phyloP scores from a whole-genome alignment of 2,888 invertebrate species.

The Alitta virens region DNA sequence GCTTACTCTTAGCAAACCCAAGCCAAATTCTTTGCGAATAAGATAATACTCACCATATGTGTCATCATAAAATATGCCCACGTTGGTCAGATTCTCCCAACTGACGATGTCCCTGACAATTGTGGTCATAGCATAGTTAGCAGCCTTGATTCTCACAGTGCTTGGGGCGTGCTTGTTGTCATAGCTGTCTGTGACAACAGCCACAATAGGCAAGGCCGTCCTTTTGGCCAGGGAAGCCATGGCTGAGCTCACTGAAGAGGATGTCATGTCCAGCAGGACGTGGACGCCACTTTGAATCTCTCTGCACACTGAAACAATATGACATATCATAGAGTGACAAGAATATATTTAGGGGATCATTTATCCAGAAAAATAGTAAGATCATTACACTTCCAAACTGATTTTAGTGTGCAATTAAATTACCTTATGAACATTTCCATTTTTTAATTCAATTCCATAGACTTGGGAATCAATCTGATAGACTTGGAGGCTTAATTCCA shows the following conservation, averaged over 20 bases:
- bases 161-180: conserved; percentile 1
- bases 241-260: conserved; percentile 36
- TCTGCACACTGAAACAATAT: conserved; percentile 40
- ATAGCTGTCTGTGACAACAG: conserved; percentile 34
- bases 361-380: no score
- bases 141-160: conserved; percentile 66
- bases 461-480: no score
- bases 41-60: conserved; percentile 68
- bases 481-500: no score
- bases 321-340: no score
- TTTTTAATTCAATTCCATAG: no score
- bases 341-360: no score
- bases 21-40: no score
- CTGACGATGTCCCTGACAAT: conserved; percentile 77
- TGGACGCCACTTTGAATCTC: conserved; percentile 30
- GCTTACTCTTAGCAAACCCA: no score
- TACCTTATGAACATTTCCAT: no score
- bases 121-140: conserved; percentile 81
- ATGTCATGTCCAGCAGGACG: conserved; percentile 40
- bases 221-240: conserved; percentile 40
- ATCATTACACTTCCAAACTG: no score
- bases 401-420: no score
- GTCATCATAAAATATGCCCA: conserved; percentile 86
- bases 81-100: conserved; percentile 83
- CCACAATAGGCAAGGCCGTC: conserved; percentile 39